Evolutionary conservation across 2,113 vertebrate genomes (phyloP), one percentile per base, ranked within the genome.

Genomic region (Phoenicopterus ruber): DNA sequence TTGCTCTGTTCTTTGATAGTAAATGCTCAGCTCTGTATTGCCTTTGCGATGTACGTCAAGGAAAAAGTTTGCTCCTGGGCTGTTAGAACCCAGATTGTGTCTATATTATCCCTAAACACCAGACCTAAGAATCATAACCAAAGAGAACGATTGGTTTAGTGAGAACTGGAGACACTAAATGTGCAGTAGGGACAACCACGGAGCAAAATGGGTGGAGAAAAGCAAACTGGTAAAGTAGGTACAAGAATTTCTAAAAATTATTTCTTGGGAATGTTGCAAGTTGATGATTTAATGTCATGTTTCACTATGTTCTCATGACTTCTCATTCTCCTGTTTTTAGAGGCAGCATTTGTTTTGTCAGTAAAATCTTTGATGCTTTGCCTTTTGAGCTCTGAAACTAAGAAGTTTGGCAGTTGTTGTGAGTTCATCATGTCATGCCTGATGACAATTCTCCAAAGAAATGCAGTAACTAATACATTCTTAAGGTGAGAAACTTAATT

Each of bases 401-500:
- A 83, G 32, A 65, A 38, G 4, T 49, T 42, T 74, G 78, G 62
- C 71, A 81, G 61, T 88, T 73, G 34, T 58, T 94, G 50, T 86
- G 67, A 79, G 88, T 91, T 94, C 78, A 89, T 73, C 58, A 79
- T 72, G 52, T 72, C 91, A 82, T 61, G 29, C 17, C 24, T 61
- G 31, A 82, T 90, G 40, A 95, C 18, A 94, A 29, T 85, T 86
- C 70, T 94, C 79, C 40, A 88, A 88, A 92, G 34, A 90, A 97
- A 83, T 90, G 5, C 19, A 81, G 83, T 62, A 96, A 76, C 40
- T 71, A 94, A 67, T 42, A 17, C 36, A 66, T 76, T 87, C 92
- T 95, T 94, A 92, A 93, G 29, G 88, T 84, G 29, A 94, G 55
- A 96, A 94, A 70, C 7, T 25, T 90, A 88, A 95, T 96, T 96